Conservation (phyloP, 1,140 invertebrate genomes). For the Leptinotarsa lineolata region DNA sequence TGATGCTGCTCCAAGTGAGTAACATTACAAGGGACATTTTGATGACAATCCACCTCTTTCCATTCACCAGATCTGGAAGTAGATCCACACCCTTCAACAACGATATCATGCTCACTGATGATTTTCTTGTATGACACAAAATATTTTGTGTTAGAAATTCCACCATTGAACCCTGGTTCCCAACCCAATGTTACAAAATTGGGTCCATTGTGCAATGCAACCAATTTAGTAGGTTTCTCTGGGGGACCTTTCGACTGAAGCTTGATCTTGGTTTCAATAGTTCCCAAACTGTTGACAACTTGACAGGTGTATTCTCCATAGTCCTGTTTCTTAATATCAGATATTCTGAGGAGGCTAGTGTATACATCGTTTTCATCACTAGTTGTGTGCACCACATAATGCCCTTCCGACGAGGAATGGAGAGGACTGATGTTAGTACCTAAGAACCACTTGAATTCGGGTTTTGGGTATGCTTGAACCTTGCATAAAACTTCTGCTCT, state of each 20-base stretch:
- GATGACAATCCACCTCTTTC: conserved; percentile 81
- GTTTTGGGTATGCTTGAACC: conserved; percentile 89
- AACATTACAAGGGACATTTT: conserved; percentile 85
- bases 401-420: conserved; percentile 77
- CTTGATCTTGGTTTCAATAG: conserved; percentile 74
- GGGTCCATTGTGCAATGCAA: conserved; percentile 71
- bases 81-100: conserved; percentile 66
- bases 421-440: conserved; percentile 72
- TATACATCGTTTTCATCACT: conserved; percentile 84
- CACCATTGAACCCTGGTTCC: conserved; percentile 89
- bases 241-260: conserved; percentile 84
- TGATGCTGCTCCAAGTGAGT: conserved; percentile 81
- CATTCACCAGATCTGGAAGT: conserved; percentile 67
- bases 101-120: conserved; percentile 62
- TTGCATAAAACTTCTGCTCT: conserved; percentile 84
- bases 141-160: conserved; percentile 81
- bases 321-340: conserved; percentile 75
- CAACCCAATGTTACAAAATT: conserved; percentile 79
- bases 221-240: conserved; percentile 75
- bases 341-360: conserved; percentile 76
- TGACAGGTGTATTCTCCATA: conserved; percentile 90
- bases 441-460: conserved; percentile 90
- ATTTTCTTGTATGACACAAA: conserved; percentile 77
- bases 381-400: conserved; percentile 82
- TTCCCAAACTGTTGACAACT: conserved; percentile 77